Conservation (phyloP, 2,888 invertebrate genomes). For the Invenusta paracnida region DNA sequence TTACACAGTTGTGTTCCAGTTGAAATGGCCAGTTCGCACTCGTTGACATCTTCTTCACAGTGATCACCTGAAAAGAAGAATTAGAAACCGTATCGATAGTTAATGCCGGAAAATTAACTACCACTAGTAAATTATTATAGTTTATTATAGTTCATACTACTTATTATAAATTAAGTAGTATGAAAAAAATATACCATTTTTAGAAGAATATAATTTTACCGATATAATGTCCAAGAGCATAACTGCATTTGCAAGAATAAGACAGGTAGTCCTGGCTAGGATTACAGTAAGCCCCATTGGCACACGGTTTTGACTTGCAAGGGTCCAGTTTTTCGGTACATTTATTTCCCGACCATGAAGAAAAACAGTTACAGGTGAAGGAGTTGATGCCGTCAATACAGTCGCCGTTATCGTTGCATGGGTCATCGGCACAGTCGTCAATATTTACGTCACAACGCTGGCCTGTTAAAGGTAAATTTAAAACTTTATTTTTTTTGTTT, state of each 20-base stretch:
- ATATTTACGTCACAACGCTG: constrained; percentile 68
- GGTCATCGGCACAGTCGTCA: constrained; percentile 67
- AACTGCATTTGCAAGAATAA: constrained; percentile 33
- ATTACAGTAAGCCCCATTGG: constrained; percentile 29
- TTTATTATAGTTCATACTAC: neutral
- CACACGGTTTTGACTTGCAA: neutral
- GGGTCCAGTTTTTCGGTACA: constrained; percentile 33
- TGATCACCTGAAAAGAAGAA: neutral
- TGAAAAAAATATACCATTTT: no score
- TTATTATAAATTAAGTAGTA: no score
- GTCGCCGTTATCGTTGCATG: constrained; percentile 82
- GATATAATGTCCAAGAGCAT: constrained; percentile 24
- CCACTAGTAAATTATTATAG: neutral
- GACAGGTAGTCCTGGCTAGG: constrained; percentile 27
- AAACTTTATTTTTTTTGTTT: no score
- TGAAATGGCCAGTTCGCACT: neutral
- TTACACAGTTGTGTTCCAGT: constrained; percentile 68
- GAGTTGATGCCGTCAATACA: constrained; percentile 86
- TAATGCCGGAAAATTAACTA: no score
- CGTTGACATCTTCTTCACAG: constrained; percentile 25
- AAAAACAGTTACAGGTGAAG: constrained; percentile 78
- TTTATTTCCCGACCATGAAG: neutral
- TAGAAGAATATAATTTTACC: no score
- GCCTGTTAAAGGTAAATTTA: constrained; percentile 36
- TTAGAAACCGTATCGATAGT: no score